These are phyloP conservation scores for Ploceus nigricollis DNA, from an alignment of 2,113 vertebrate species.

Conservation along the genomic window DNA sequence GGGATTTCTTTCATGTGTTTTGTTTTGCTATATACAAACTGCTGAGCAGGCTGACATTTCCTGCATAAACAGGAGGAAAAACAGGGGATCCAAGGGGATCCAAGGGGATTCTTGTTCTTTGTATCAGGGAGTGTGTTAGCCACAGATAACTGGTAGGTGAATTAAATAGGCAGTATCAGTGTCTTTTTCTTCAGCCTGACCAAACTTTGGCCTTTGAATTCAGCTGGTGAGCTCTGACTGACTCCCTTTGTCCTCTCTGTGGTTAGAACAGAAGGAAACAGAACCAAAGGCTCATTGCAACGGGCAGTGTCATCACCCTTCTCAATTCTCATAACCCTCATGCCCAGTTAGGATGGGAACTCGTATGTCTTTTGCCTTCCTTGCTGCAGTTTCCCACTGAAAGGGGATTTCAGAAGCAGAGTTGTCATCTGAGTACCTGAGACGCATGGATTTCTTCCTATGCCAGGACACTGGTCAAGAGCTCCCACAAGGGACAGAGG, in stretches of 20 bases:
- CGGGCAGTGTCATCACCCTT: neutral
- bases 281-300: neutral
- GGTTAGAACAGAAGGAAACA: neutral
- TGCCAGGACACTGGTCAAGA: neutral
- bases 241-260: neutral
- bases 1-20: neutral
- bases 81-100: neutral
- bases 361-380: neutral
- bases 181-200: neutral
- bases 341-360: neutral
- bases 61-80: neutral
- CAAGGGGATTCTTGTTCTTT: neutral
- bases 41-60: neutral
- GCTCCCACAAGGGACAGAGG: neutral
- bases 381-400: neutral
- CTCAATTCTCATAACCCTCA: neutral
- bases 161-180: neutral
- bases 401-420: neutral
- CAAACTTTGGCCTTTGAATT: neutral
- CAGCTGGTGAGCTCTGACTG: neutral
- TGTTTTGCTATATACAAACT: neutral
- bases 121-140: neutral
- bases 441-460: neutral
- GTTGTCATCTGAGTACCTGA: rapidly evolving
- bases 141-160: neutral